Conservation (phyloP, 2,113 vertebrate genomes). For the Mugil cephalus region DNA sequence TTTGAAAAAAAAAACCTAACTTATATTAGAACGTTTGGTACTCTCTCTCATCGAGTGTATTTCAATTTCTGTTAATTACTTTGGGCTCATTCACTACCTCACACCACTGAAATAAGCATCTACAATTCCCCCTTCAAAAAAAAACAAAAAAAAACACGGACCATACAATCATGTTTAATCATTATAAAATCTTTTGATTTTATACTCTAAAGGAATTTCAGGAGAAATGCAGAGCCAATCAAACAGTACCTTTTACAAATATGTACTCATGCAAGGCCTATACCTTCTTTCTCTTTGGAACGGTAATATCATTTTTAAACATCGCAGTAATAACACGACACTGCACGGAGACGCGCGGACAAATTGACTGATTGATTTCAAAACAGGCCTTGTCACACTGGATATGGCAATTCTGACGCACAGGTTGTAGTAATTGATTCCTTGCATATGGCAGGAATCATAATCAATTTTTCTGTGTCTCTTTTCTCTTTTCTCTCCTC, state of each 20-base stretch:
- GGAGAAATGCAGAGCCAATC: conserved; percentile 53
- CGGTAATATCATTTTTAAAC: conserved; percentile 41
- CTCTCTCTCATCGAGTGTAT: conserved; percentile 42
- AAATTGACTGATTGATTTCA: conserved; percentile 56
- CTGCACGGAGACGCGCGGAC: conserved; percentile 54
- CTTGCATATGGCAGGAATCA: conserved; percentile 73
- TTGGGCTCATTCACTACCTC: conserved; percentile 63
- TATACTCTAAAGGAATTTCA: conserved; percentile 42
- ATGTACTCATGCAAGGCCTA: conserved; percentile 43
- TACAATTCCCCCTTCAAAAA: conserved; percentile 53
- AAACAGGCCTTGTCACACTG: conserved; percentile 69
- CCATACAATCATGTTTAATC: conserved; percentile 60
- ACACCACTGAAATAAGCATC: conserved; percentile 49
- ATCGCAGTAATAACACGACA: conserved; percentile 55
- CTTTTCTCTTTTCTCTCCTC: conserved; percentile 54
- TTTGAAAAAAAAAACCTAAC: conserved; percentile 9
- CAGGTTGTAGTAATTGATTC: conserved; percentile 72
- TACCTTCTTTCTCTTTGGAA: conserved; percentile 52
- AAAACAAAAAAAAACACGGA: too few species aligned
- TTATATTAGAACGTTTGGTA: conserved; percentile 1
- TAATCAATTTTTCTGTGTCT: conserved; percentile 77
- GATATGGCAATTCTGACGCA: conserved; percentile 66
- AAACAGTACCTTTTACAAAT: conserved; percentile 51
- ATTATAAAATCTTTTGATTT: conserved; percentile 49
- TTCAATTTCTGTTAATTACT: conserved; percentile 51